phyloP scores from a whole-genome alignment of 2,797 vertebrate genomes.

The Linurgus olivaceus region DNA sequence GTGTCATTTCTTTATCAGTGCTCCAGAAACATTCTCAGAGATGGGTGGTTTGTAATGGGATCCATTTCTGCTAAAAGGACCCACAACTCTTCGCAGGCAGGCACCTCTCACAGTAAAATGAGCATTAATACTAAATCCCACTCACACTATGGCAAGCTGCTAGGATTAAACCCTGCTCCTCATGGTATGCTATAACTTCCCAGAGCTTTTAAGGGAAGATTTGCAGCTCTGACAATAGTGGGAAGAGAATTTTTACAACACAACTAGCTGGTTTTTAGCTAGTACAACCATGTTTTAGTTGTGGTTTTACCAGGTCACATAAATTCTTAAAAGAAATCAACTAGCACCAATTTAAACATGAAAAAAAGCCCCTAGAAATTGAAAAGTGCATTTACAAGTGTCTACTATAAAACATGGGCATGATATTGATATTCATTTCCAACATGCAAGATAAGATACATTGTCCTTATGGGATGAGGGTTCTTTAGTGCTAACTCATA shows the following conservation, averaged over 20 bases:
- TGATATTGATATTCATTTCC: background rate
- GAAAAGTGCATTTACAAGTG: background rate
- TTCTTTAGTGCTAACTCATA: background rate
- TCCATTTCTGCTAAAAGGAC: background rate
- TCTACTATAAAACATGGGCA: background rate
- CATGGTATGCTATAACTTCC: background rate
- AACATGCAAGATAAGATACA: background rate
- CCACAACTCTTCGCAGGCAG: background rate
- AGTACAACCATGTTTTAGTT: background rate
- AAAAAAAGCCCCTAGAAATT: background rate
- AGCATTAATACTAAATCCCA: background rate
- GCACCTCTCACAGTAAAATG: background rate
- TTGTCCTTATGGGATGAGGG: background rate
- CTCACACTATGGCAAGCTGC: background rate
- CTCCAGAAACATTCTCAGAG: background rate
- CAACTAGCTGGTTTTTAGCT: background rate
- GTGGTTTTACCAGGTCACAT: background rate
- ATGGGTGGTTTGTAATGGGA: background rate
- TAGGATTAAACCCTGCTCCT: background rate
- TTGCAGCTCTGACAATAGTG: background rate
- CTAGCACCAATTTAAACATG: background rate
- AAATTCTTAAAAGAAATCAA: background rate
- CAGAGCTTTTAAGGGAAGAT: slow-evolving; percentile 7
- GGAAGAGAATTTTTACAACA: background rate
- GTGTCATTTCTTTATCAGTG: background rate